phyloP scores from a whole-genome alignment of 2,888 invertebrate genomes.

The Corythucha ciliata region DNA sequence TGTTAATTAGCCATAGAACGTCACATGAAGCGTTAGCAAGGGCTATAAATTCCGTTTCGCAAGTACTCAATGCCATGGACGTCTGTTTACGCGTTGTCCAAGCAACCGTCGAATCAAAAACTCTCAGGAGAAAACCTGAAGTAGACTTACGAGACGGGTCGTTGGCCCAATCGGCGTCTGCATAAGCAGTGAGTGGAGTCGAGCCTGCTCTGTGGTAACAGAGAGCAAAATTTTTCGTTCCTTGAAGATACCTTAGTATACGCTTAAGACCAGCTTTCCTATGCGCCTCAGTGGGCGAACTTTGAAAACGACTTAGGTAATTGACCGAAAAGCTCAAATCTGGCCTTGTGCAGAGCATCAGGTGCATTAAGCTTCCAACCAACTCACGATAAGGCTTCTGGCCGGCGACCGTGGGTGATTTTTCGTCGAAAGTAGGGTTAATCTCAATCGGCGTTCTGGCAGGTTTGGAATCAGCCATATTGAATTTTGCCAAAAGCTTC shows the following conservation, averaged over 20 bases:
- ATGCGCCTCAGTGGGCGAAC: background rate
- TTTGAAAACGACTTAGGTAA: conserved; percentile 1
- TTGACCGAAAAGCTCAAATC: background rate
- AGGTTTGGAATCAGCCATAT: background rate
- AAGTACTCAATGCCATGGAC: background rate
- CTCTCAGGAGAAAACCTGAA: background rate
- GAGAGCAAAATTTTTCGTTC: background rate
- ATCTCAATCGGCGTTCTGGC: background rate
- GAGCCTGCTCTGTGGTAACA: background rate
- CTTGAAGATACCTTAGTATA: background rate
- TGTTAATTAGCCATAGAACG: background rate
- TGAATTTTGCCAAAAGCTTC: too few relatives aligned
- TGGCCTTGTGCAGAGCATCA: background rate
- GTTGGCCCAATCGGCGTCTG: background rate
- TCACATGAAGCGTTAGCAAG: background rate
- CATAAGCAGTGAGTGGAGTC: background rate
- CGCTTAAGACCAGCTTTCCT: background rate
- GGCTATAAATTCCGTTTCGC: background rate
- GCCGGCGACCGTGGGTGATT: background rate
- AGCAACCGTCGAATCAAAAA: background rate
- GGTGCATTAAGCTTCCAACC: background rate
- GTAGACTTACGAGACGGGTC: too few relatives aligned
- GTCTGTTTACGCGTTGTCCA: conserved; percentile 5
- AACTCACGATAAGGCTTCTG: background rate
- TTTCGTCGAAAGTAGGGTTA: background rate